Evolutionary conservation across 2,797 vertebrate genomes (phyloP).

Genomic region (Phaenicophaeus curvirostris): DNA sequence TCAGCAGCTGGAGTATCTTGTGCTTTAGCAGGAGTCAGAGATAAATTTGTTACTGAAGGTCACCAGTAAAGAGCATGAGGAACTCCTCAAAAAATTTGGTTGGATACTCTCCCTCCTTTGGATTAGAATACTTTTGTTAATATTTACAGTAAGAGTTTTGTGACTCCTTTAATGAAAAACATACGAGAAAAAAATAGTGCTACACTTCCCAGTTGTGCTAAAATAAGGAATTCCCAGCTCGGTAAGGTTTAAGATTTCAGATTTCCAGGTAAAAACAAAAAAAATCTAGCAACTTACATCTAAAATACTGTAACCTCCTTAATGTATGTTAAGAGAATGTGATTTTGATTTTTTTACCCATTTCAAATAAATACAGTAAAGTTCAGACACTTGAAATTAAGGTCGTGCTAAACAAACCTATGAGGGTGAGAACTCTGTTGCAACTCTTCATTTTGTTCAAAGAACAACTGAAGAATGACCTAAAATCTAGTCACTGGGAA

Average conservation of each 20-base stretch:
- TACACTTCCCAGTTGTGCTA: neutral
- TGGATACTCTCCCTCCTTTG: neutral
- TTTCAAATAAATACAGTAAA: neutral
- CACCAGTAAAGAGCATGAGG: neutral
- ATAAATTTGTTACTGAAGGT: neutral
- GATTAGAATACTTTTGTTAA: neutral
- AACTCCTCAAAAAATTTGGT: neutral
- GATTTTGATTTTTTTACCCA: neutral
- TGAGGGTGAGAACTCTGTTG: accelerated
- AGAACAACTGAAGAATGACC: neutral
- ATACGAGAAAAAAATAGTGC: neutral
- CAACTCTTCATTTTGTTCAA: neutral
- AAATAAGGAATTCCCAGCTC: neutral
- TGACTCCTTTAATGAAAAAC: neutral
- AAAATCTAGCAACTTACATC: neutral
- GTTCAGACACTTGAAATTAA: neutral
- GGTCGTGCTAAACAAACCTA: neutral
- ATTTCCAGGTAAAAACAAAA: neutral
- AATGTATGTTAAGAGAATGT: neutral
- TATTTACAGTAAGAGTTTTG: neutral
- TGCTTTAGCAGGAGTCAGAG: neutral
- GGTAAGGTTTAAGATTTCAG: neutral
- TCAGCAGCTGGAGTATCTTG: neutral
- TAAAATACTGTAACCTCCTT: neutral
- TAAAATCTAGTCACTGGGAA: neutral